Conservation (phyloP, 2,888 invertebrate species). For the Stictocephala bisonia region DNA sequence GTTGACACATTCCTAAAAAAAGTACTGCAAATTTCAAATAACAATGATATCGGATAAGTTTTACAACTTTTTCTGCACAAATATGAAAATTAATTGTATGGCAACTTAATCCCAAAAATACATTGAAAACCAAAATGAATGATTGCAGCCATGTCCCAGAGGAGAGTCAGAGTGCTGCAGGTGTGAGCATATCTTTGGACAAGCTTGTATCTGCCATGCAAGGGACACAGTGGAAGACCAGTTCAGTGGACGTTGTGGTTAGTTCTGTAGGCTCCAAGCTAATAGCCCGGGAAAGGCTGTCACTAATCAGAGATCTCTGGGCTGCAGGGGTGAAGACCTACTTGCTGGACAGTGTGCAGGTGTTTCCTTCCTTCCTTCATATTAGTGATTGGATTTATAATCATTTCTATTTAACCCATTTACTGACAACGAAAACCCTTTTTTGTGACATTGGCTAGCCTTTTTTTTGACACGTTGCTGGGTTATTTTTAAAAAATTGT, state of each 20-base stretch:
- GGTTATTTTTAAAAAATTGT: too few species aligned
- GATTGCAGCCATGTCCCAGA: constrained; percentile 64
- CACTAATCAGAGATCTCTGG: constrained; percentile 73
- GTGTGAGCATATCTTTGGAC: constrained; percentile 88
- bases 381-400: not conserved
- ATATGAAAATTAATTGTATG: too few species aligned
- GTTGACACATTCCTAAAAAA: too few species aligned
- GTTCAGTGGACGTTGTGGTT: constrained; percentile 74
- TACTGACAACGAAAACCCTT: too few species aligned
- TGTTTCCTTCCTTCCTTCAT: constrained; percentile 52
- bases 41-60: too few species aligned
- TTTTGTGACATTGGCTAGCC: too few species aligned
- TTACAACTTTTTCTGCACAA: too few species aligned
- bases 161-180: constrained; percentile 74
- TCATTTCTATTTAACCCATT: too few species aligned
- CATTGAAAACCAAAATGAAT: too few species aligned
- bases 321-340: constrained; percentile 74
- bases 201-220: constrained; percentile 75
- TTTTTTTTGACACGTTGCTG: too few species aligned
- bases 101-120: too few species aligned
- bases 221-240: constrained; percentile 66
- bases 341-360: constrained; percentile 69
- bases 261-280: constrained; percentile 72
- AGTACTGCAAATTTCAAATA: too few species aligned
- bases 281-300: constrained; percentile 69